Conservation (phyloP, 2,797 vertebrate species). For the Loris lydekkerianus region DNA sequence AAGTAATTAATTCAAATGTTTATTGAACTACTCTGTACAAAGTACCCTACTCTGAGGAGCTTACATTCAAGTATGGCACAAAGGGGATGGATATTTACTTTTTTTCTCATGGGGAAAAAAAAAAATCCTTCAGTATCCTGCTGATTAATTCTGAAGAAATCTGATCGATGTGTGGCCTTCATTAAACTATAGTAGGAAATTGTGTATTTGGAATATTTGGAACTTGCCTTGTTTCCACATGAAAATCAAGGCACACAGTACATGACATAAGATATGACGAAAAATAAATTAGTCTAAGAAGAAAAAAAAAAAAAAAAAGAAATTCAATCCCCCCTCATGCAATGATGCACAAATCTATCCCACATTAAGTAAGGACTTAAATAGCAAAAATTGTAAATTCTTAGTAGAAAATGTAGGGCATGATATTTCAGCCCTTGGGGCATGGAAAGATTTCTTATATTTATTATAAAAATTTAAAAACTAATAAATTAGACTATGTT, state of each 20-base stretch:
- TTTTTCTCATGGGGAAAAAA: background rate
- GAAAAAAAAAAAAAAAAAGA: background rate
- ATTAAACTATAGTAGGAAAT: background rate
- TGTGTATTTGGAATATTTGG: background rate
- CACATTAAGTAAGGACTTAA: background rate
- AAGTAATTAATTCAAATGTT: background rate
- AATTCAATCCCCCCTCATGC: background rate
- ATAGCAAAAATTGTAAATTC: background rate
- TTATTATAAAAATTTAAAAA: background rate
- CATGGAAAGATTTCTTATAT: background rate
- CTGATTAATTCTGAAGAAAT: constrained; percentile 33
- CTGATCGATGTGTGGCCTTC: background rate
- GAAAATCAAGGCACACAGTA: background rate
- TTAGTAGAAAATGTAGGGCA: background rate
- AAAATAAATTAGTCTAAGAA: background rate
- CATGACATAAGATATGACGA: background rate
- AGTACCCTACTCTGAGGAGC: background rate
- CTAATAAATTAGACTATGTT: background rate
- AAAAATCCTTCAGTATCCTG: background rate
- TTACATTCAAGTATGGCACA: background rate
- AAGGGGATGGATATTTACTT: background rate
- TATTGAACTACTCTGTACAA: background rate
- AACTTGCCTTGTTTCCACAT: background rate
- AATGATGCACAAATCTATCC: background rate
- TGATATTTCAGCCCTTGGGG: background rate